Evolutionary conservation across 2,888 invertebrate genomes (phyloP).

Genomic region (Euproctis similis): DNA sequence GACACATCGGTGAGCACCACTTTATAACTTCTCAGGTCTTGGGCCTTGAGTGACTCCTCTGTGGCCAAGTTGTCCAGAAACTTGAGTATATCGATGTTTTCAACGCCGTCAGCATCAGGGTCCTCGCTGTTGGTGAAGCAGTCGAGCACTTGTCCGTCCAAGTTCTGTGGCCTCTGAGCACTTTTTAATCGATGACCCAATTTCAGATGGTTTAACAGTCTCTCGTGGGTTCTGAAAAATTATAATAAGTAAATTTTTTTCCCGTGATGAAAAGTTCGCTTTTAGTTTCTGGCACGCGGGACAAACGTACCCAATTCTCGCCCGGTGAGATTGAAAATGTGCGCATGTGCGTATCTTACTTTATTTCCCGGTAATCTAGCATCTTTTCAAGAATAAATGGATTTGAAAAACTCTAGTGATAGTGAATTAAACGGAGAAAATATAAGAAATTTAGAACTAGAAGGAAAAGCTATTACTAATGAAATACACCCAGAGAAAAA

Average conservation of each 20-base stretch:
- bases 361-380: no score
- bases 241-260: neutral
- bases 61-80: slow-evolving; percentile 58
- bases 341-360: no score
- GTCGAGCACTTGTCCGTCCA: slow-evolving; percentile 68
- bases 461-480: no score
- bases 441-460: no score
- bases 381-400: no score
- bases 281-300: no score
- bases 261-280: no score
- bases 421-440: no score
- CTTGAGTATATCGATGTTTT: slow-evolving; percentile 54
- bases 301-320: no score
- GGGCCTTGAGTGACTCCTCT: slow-evolving; percentile 51
- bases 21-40: slow-evolving; percentile 54
- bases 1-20: slow-evolving; percentile 63
- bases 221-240: slow-evolving; percentile 47
- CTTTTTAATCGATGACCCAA: slow-evolving; percentile 78
- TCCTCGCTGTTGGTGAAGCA: slow-evolving; percentile 37
- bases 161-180: slow-evolving; percentile 70
- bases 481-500: no score
- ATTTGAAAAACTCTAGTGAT: no score
- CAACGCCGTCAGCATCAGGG: slow-evolving; percentile 38
- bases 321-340: no score
- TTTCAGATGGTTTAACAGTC: slow-evolving; percentile 45